Conservation (phyloP, 1,140 invertebrate species). For the Gonioctena quinquepunctata region DNA sequence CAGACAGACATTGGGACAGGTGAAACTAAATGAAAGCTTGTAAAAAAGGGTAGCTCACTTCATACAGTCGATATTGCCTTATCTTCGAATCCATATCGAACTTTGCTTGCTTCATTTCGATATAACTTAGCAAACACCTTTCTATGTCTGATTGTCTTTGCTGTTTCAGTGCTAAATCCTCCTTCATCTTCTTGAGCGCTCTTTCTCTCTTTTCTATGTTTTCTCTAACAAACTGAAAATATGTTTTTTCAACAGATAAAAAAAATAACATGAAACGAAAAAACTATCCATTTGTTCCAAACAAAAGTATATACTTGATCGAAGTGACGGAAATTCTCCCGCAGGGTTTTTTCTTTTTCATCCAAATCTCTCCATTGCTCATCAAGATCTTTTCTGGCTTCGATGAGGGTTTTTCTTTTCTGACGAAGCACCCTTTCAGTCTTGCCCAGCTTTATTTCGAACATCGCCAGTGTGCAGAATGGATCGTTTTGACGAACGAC, state of each 20-base stretch:
- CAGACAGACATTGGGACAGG: too few species aligned
- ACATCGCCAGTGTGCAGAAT: conserved; percentile 4
- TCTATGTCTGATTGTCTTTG: conserved; percentile 18
- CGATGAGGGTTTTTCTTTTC: conserved; percentile 1
- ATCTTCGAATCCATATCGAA: conserved; percentile 26
- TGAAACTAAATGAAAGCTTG: too few species aligned
- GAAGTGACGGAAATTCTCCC: conserved; percentile 29
- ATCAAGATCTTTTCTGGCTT: conserved; percentile 10
- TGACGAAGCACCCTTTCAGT: conserved; percentile 15
- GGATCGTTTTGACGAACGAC: conserved; percentile 5
- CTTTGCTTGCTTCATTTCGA: conserved; percentile 21
- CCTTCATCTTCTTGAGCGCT: conserved; percentile 30
- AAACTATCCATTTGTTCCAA: background rate
- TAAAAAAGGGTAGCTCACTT: too few species aligned
- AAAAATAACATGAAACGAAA: background rate
- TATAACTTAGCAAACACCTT: background rate
- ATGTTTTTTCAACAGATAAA: background rate
- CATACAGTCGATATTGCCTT: conserved; percentile 24
- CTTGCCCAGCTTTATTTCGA: conserved; percentile 22
- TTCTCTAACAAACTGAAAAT: conserved; percentile 27
- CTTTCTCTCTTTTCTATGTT: conserved; percentile 30
- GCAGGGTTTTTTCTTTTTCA: conserved; percentile 27
- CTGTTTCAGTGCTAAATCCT: conserved; percentile 9
- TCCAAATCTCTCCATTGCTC: conserved; percentile 28
- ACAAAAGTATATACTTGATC: conserved; percentile 28